These are phyloP conservation scores for Geophilus truncorum DNA, from an alignment of 2,888 invertebrate genomes.

Conservation along the genomic window DNA sequence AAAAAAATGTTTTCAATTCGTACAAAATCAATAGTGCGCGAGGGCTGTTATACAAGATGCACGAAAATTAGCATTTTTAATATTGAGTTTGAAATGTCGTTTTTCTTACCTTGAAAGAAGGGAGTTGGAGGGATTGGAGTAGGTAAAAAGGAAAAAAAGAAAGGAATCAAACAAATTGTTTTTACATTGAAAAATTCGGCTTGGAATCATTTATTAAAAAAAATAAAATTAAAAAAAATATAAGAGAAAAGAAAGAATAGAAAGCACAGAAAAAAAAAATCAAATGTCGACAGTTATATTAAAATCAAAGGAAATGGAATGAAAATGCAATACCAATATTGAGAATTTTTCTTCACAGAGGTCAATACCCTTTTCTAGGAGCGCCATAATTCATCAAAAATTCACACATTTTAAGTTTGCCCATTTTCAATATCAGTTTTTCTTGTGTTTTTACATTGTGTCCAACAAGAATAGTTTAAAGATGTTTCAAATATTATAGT, in stretches of 20 bases:
- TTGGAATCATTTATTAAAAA: not conserved
- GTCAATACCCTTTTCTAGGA: not conserved
- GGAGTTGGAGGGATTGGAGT: not conserved
- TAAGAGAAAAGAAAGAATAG: not conserved
- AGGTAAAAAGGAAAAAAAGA: not conserved
- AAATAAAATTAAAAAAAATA: too few relatives aligned
- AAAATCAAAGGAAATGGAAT: not conserved
- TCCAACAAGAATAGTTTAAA: too few relatives aligned
- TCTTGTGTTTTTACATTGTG: too few relatives aligned
- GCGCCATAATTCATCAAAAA: not conserved
- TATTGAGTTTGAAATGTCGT: constrained; percentile 1
- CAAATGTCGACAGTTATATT: not conserved
- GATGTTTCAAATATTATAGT: too few relatives aligned
- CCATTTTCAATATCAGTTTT: too few relatives aligned
- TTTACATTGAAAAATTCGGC: not conserved
- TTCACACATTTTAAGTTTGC: not conserved
- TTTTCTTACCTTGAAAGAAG: not conserved
- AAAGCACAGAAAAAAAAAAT: not conserved
- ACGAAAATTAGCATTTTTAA: constrained; percentile 20
- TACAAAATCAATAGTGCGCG: constrained; percentile 10
- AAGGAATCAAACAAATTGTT: not conserved
- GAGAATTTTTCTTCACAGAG: not conserved
- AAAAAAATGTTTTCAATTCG: constrained; percentile 12
- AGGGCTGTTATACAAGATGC: constrained; percentile 18
- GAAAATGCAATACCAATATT: not conserved